Percentiles rank a stretch among this genome's conserved stretches.
These are phyloP conservation scores for Ariolimax columbianus DNA, from an alignment of 2,888 invertebrate genomes.

Conservation along the genomic window DNA sequence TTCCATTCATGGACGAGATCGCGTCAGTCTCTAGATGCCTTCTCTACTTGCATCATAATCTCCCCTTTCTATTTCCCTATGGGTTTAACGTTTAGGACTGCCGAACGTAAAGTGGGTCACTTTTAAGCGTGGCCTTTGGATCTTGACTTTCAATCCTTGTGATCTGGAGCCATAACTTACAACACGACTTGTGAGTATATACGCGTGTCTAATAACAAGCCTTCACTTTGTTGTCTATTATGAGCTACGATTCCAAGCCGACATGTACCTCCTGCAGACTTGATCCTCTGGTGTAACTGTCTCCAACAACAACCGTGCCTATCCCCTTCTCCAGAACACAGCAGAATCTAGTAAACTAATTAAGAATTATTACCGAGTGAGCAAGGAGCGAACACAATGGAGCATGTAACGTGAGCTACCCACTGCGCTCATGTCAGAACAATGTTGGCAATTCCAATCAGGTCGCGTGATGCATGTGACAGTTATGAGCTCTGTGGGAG, in stretches of 20 bases:
- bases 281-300: neutral
- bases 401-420: slow-evolving; percentile 9
- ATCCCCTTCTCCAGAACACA: neutral
- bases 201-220: no score
- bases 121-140: neutral
- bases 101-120: neutral
- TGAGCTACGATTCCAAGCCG: neutral
- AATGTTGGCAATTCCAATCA: neutral
- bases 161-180: no score
- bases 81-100: neutral
- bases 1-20: neutral
- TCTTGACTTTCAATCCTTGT: no score
- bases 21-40: neutral
- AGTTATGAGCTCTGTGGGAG: slow-evolving; percentile 9
- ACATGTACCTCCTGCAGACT: neutral
- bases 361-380: neutral
- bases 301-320: neutral
- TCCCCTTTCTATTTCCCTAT: neutral
- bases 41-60: neutral
- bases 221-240: neutral
- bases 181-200: no score
- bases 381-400: neutral
- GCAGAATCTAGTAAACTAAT: neutral
- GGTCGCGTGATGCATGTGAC: slow-evolving; percentile 6
- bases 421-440: neutral